Evolutionary conservation across 2,113 vertebrate species (phyloP), one percentile per base, ranked within the genome.

Genomic region (Anolis sagrei): DNA sequence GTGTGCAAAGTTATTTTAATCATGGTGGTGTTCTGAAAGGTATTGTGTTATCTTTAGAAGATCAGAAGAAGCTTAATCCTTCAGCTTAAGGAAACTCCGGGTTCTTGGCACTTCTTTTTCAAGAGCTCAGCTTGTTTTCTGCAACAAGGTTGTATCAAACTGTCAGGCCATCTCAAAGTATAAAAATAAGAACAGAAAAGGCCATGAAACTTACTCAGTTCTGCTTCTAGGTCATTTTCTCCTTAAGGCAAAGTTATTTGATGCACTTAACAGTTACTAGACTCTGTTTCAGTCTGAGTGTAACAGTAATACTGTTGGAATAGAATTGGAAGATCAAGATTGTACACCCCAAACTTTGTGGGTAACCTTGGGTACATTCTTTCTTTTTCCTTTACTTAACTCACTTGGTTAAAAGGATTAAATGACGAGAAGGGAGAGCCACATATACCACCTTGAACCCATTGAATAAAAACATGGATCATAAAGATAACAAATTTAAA

Each of bases 41-140:
- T 11, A 36, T 48, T 51, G 32, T 1, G 5, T 70, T 72, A 64
- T 6, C 58, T 81, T 84, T 44, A 75, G 39, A 75, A 77, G 74
- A 73, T 0, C 88, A 82, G 9, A 29, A 85, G 4, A 16, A 19
- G 0, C 36, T 21, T 85, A n/a, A 86, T 81, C 51, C 87, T 36
- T 11, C 36, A 7, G 29, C 32, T 82, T 74, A 34, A 79, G 4
- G 4, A 85, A 85, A 79, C 32, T 29, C 69, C 49, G 3, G 1
- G 14, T 54, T 36, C 83, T 86, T 76, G 18, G 14, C 72, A 76
- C 4, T 86, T 88, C 8, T 44, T 44, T 44, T 44, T 77, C 39
- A 68, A 6, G 74, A 82, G 68, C 9, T 88, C 1, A 44, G 62
- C 0, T 83, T 51, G 25, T 61, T 81, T 88, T 84, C 27, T 81